Percentiles rank a stretch among this genome's conserved stretches.
Evolutionary conservation across 2,113 vertebrate genomes (phyloP).

Genomic region (Calidris pugnax): DNA sequence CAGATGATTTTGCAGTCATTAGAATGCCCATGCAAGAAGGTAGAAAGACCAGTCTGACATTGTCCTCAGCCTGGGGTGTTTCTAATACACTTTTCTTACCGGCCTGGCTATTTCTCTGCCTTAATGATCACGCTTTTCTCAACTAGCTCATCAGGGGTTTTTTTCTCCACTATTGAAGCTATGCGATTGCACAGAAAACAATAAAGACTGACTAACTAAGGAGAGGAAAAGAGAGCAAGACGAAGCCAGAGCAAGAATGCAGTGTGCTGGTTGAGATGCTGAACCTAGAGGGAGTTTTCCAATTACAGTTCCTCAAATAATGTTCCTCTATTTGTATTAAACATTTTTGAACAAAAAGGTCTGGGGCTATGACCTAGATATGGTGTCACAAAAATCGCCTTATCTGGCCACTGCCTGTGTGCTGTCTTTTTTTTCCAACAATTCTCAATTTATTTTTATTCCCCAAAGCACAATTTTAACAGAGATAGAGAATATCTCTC

Average conservation of each 20-base stretch:
- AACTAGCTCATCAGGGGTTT: background rate
- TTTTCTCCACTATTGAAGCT: background rate
- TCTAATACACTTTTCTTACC: background rate
- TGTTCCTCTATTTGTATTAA: background rate
- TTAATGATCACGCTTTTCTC: background rate
- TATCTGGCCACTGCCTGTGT: background rate
- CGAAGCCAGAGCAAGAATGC: background rate
- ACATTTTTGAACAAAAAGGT: background rate
- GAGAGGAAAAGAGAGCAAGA: background rate
- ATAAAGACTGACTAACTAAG: background rate
- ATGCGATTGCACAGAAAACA: background rate
- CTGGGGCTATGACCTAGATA: background rate
- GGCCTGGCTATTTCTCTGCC: background rate
- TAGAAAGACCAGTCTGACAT: background rate
- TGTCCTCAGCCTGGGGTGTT: background rate
- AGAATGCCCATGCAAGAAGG: background rate
- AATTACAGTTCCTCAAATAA: background rate
- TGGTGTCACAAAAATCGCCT: fast-evolving
- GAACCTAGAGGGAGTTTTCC: background rate
- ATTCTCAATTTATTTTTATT: background rate
- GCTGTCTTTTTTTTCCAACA: background rate
- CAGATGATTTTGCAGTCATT: background rate
- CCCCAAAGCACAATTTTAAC: background rate
- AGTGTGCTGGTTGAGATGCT: background rate
- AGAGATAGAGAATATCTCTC: background rate